Percentiles rank a stretch among this genome's conserved stretches.
These are phyloP conservation scores for Gorsachius magnificus DNA, from an alignment of 2,797 vertebrate genomes.

Conservation along the genomic window DNA sequence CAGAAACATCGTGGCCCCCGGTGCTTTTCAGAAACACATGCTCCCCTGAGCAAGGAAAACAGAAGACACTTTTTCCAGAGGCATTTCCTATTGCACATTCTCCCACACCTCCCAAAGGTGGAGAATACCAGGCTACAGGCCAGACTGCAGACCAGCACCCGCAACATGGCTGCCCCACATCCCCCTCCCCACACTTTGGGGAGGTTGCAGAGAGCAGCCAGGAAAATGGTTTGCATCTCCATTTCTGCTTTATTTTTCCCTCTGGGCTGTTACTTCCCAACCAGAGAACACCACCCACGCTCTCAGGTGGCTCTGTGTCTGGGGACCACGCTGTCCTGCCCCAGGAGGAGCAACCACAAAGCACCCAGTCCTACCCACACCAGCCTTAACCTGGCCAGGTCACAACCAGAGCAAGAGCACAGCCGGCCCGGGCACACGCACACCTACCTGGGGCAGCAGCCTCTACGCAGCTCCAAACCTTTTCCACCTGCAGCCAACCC, in stretches of 20 bases:
- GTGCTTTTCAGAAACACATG: rapidly evolving
- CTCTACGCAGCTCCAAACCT: rapidly evolving
- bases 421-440: rapidly evolving
- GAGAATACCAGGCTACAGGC: neutral
- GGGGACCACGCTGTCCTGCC: neutral
- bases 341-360: neutral
- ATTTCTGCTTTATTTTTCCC: neutral
- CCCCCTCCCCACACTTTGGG: neutral
- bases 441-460: neutral
- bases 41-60: neutral
- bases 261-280: neutral
- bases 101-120: neutral
- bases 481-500: neutral
- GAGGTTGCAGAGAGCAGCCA: neutral
- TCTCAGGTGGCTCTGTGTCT: rapidly evolving
- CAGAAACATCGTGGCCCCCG: neutral
- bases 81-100: rapidly evolving
- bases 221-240: neutral
- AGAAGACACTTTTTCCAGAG: neutral
- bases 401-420: too few relatives aligned
- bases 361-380: rapidly evolving
- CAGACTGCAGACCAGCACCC: rapidly evolving
- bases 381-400: rapidly evolving
- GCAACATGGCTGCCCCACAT: neutral
- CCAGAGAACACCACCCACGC: neutral